phyloP scores from a whole-genome alignment of 2,113 vertebrate species.

The Pyrgilauda ruficollis region DNA sequence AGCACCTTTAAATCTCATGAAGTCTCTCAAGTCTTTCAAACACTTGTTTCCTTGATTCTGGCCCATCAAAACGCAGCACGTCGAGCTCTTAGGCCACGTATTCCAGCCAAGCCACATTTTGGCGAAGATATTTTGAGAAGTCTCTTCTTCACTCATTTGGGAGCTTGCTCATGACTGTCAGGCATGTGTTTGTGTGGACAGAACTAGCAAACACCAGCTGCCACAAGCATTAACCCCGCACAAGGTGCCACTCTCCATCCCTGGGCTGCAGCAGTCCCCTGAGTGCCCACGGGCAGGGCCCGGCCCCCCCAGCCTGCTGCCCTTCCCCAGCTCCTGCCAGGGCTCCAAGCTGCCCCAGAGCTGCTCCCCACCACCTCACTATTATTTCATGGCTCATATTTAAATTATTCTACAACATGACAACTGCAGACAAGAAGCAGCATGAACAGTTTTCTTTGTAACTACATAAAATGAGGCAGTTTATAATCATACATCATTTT shows the following conservation, averaged over 20 bases:
- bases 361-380: neutral
- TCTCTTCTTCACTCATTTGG: neutral
- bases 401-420: neutral
- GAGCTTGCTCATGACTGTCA: neutral
- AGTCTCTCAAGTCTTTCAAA: neutral
- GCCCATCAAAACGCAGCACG: neutral
- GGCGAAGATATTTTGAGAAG: neutral
- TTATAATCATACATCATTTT: neutral
- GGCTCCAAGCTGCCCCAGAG: neutral
- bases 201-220: neutral
- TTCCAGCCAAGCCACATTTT: neutral
- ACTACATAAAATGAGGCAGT: neutral
- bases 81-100: fast-evolving
- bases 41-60: neutral
- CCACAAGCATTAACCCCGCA: fast-evolving
- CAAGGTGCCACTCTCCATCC: fast-evolving
- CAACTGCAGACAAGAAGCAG: neutral
- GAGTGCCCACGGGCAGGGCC: fast-evolving
- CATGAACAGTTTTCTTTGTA: neutral
- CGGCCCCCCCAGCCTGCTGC: no score
- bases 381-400: neutral
- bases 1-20: neutral
- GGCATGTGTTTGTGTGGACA: fast-evolving
- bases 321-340: neutral
- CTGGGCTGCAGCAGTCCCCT: neutral